Conservation (phyloP, 35 echinoderm and acorn worm genomes). For the Nesometra sesokonis region DNA sequence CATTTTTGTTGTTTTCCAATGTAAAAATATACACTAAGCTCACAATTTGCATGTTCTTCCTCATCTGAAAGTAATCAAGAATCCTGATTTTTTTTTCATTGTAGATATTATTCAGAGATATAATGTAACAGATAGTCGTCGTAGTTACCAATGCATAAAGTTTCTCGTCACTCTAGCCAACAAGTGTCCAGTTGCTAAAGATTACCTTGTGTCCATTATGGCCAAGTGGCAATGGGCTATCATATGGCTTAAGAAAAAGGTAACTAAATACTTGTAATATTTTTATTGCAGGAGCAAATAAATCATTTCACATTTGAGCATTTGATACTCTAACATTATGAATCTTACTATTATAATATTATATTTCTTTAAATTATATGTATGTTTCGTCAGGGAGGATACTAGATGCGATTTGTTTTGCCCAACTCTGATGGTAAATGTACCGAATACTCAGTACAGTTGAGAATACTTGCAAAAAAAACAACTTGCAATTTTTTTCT, state of each 20-base stretch:
- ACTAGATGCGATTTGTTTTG: no score
- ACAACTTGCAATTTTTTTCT: no score
- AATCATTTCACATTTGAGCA: no score
- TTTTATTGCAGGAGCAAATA: neutral
- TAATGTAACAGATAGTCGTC: constrained; percentile 65
- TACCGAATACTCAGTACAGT: no score
- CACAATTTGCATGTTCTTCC: neutral
- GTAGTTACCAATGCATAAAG: constrained; percentile 97
- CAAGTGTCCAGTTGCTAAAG: constrained; percentile 80
- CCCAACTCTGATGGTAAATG: no score
- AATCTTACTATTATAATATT: no score
- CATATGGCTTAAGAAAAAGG: constrained; percentile 98
- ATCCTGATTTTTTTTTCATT: neutral
- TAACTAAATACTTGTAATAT: neutral
- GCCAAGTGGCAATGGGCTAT: constrained; percentile 93
- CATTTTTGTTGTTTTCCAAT: no score
- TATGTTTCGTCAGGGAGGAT: no score
- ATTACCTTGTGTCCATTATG: constrained; percentile 78
- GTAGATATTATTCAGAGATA: constrained; percentile 77
- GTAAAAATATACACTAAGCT: no score
- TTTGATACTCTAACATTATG: no score
- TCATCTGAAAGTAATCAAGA: neutral
- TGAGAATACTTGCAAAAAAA: no score
- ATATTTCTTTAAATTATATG: no score
- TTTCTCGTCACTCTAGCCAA: constrained; percentile 91